Conservation (phyloP, 2,888 invertebrate species). For the Cephus nigrinus region DNA sequence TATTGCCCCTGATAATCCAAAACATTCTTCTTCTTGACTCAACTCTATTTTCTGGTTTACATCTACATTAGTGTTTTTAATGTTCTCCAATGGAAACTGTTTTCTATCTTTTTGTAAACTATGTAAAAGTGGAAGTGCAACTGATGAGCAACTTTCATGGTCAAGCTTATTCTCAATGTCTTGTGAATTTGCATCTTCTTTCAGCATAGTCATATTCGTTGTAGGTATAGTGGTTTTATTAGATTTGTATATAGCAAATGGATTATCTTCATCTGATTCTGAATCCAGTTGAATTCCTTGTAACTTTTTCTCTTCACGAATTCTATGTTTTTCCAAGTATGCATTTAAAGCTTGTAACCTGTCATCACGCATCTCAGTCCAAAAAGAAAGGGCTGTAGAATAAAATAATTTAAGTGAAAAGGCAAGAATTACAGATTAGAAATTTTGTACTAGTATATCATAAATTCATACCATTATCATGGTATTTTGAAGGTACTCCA, state of each 20-base stretch:
- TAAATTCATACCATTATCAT: conserved; percentile 44
- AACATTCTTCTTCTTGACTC: no score
- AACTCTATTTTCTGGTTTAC: not conserved
- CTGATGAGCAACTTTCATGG: no score
- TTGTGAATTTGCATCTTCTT: not conserved
- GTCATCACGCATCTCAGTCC: conserved; percentile 46
- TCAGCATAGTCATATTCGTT: not conserved
- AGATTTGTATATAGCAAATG: conserved; percentile 47
- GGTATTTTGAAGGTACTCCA: conserved; percentile 54
- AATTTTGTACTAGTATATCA: not conserved
- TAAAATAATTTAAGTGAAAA: conserved; percentile 10
- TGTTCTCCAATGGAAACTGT: not conserved
- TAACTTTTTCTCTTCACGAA: conserved; percentile 49
- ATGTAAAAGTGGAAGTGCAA: no score
- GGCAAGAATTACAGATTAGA: not conserved
- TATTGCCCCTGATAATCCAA: no score
- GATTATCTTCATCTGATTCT: conserved; percentile 56
- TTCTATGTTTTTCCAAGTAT: conserved; percentile 54
- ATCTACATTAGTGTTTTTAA: not conserved
- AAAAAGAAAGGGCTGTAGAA: conserved; percentile 48
- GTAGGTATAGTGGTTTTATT: not conserved
- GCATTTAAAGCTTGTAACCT: conserved; percentile 47
- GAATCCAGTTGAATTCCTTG: conserved; percentile 52
- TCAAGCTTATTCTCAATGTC: no score
- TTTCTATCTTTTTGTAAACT: not conserved